Base-by-base conservation (phyloP, 2,888 invertebrate genomes). In the Enchytraeus crypticus region DNA sequence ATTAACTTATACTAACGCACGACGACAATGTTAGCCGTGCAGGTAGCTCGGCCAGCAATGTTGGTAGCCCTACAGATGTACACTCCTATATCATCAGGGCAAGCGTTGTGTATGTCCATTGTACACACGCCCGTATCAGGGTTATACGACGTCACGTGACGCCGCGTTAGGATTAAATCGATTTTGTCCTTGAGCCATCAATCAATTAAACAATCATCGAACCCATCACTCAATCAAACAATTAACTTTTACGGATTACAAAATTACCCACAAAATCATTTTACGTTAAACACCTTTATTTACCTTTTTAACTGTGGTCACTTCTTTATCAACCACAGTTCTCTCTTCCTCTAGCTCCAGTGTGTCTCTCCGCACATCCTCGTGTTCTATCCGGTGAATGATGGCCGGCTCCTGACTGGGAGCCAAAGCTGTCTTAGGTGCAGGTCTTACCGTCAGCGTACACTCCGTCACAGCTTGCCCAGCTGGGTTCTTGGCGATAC, bases 51-150 rank as follows among this genome's bases (percentile, higher is more conserved):
- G 49, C 96, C 96, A 30, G 91, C 85, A 38, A 88, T 81, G 77
- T 96, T 97, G 1, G 88, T 87, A 23, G 95, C 95, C 64, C 92
- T 84, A 76, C 93, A 92, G 5, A 92, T 92, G 78, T 96, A 97
- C 54, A 82, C 83, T 0, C 88, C 89, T 0, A 89, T 86, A 75
- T 91, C 89, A 71, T 88, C 89, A 0, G 86, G 84, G 71, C 88
- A 87, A 0, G 88, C 88, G 80, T 89, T 88, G 72, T 88, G 88
- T 66, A 90, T 89, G 0, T 85, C 85, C 58, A 90, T 79, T 0
- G 84, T 84, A 68, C 88, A 88, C 23, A 84, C 72, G 3, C 88
- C 87, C 51, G 83, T 80, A 33, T 83, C 81, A 8, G 51, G n/a
- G 49, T 66, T 58, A 47, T 65, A 66, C 26, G 29, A 38, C 27